These are phyloP conservation scores for Cryptocephalus primarius DNA, from an alignment of 2,888 invertebrate species.

Conservation along the genomic window DNA sequence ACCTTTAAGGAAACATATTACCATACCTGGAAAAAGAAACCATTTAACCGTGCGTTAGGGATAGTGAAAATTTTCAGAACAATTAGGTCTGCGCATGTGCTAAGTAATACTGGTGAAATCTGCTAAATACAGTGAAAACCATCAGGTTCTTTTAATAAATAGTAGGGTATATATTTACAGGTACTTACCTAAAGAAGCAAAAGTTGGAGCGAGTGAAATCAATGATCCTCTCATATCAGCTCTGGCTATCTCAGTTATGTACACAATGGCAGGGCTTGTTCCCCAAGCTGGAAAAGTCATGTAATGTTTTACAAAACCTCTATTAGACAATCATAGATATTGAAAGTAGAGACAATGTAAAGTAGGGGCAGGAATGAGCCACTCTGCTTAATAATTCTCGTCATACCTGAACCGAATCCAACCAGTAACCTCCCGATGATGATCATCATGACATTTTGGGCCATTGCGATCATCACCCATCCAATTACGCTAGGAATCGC, in stretches of 20 bases:
- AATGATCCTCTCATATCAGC: constrained; percentile 49
- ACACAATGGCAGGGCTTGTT: constrained; percentile 49
- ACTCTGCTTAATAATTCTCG: too few relatives aligned
- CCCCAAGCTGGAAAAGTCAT: constrained; percentile 40
- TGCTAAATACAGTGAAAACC: too few relatives aligned
- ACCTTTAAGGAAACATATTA: constrained; percentile 44
- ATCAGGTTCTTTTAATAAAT: too few relatives aligned
- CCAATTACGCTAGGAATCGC: constrained; percentile 43
- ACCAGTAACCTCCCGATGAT: constrained; percentile 32
- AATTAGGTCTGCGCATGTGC: too few relatives aligned
- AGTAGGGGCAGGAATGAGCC: too few relatives aligned
- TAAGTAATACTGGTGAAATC: too few relatives aligned
- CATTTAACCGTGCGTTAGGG: too few relatives aligned
- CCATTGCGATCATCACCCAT: constrained; percentile 44
- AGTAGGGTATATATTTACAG: too few relatives aligned
- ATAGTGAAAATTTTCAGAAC: too few relatives aligned
- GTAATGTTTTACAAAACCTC: neutral
- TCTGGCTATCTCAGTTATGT: constrained; percentile 49
- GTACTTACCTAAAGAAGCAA: constrained; percentile 44
- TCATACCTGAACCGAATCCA: constrained; percentile 42
- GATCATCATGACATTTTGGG: constrained; percentile 43
- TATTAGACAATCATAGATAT: too few relatives aligned
- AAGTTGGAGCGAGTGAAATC: constrained; percentile 46
- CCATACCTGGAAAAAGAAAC: constrained; percentile 38
- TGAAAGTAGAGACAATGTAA: too few relatives aligned